Percentiles rank a stretch among this genome's conserved stretches.
Evolutionary conservation across 2,797 vertebrate genomes (phyloP).

Genomic region (Pygocentrus nattereri): DNA sequence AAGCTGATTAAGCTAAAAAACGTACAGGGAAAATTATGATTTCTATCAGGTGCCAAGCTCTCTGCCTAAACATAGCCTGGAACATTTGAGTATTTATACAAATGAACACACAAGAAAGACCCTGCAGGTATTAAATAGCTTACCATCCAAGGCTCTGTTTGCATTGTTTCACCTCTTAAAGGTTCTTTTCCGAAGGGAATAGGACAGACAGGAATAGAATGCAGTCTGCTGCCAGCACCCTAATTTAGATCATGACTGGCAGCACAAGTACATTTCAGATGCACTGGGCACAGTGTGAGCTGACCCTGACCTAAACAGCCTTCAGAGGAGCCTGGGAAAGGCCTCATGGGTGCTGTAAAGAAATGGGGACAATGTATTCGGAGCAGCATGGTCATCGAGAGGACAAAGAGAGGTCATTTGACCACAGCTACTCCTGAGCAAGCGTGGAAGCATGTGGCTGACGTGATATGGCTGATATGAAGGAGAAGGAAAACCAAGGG

Average conservation of each 20-base stretch:
- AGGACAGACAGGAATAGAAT: conserved; percentile 49
- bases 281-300: conserved; percentile 3
- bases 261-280: conserved; percentile 21
- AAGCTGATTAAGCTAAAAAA: not conserved
- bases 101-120: not conserved
- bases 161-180: conserved; percentile 37
- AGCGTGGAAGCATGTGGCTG: conserved; percentile 53
- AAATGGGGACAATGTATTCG: conserved; percentile 46
- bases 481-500: not conserved
- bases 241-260: conserved; percentile 55
- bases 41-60: not conserved
- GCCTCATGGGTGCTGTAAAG: conserved; percentile 37
- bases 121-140: conserved; percentile 1
- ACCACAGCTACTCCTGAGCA: conserved; percentile 43
- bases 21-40: not conserved
- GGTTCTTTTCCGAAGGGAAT: conserved; percentile 35
- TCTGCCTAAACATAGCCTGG: not conserved
- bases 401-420: conserved; percentile 12
- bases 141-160: conserved; percentile 6
- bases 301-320: conserved; percentile 67
- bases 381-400: conserved; percentile 14
- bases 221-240: conserved; percentile 33
- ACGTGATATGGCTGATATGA: conserved; percentile 36
- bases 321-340: conserved; percentile 59
- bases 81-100: not conserved